Evolutionary conservation across 1,140 invertebrate species (phyloP).

Genomic region (Aphelenchoides avenae): DNA sequence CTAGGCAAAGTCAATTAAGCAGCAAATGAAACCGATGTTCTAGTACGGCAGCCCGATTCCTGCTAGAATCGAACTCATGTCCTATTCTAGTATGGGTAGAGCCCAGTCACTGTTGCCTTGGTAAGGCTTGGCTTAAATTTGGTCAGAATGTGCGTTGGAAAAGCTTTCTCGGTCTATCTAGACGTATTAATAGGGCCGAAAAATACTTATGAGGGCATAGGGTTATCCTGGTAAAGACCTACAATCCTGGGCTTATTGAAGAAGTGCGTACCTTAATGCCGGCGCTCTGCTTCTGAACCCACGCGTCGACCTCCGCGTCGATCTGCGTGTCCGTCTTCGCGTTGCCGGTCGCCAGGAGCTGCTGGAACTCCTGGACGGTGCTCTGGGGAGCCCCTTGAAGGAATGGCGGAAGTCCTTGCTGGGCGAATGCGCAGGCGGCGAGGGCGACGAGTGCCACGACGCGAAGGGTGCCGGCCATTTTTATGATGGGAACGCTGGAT

Average conservation of each 20-base stretch:
- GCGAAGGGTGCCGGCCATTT: slow-evolving; percentile 14
- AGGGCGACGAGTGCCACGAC: slow-evolving; percentile 24
- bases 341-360: slow-evolving; percentile 11
- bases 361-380: background rate
- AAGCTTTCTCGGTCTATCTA: too few relatives aligned
- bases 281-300: slow-evolving; percentile 34
- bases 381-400: slow-evolving; percentile 35
- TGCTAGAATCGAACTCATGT: too few relatives aligned
- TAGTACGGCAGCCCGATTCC: too few relatives aligned
- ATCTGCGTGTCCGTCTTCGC: slow-evolving; percentile 40
- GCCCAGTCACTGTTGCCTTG: too few relatives aligned
- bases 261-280: slow-evolving; percentile 37
- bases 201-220: background rate
- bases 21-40: too few relatives aligned
- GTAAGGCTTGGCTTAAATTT: background rate
- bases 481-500: slow-evolving; percentile 9
- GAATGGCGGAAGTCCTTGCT: slow-evolving; percentile 38
- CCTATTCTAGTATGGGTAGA: too few relatives aligned
- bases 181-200: too few relatives aligned
- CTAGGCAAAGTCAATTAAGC: too few relatives aligned
- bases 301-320: slow-evolving; percentile 40
- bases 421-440: slow-evolving; percentile 32
- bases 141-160: slow-evolving; percentile 7
- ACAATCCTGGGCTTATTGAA: too few relatives aligned
- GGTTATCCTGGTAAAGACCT: background rate